These are phyloP conservation scores for Jaculus jaculus DNA, from an alignment of 2,113 vertebrate species.

Conservation along the genomic window DNA sequence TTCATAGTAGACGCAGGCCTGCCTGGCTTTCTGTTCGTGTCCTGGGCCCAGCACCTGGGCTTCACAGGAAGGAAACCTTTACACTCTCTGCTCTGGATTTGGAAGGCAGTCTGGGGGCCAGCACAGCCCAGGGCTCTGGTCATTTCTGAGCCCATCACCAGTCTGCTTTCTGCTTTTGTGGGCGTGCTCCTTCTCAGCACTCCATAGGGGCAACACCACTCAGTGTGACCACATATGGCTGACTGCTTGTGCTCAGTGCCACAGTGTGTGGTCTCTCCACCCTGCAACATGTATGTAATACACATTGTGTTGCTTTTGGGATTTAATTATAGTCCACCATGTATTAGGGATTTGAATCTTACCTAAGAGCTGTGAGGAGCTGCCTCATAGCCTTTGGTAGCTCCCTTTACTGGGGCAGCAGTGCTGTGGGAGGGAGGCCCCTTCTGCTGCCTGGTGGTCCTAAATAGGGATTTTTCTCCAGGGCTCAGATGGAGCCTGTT, in stretches of 20 bases:
- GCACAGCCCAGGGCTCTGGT: neutral
- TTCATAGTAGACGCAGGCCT: no score
- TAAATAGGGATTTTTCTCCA: neutral
- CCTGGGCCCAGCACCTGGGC: fast-evolving
- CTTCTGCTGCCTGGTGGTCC: neutral
- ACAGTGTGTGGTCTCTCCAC: no score
- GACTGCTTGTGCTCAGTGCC: no score
- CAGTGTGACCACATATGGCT: no score
- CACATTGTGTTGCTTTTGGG: neutral
- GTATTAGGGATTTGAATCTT: neutral
- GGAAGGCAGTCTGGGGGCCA: no score
- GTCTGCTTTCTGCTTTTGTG: no score
- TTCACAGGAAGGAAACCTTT: neutral
- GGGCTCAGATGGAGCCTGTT: neutral
- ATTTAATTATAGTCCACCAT: fast-evolving
- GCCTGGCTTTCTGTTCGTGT: neutral
- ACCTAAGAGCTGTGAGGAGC: neutral
- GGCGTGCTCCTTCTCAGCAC: no score
- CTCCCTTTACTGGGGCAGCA: conserved; percentile 29
- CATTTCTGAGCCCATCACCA: neutral
- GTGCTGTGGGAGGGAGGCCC: neutral
- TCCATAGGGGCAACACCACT: no score
- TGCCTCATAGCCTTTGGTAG: no score
- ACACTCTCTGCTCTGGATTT: fast-evolving
- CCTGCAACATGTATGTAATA: no score